Conservation (phyloP, 1,140 invertebrate genomes). For the Helicoverpa armigera region DNA sequence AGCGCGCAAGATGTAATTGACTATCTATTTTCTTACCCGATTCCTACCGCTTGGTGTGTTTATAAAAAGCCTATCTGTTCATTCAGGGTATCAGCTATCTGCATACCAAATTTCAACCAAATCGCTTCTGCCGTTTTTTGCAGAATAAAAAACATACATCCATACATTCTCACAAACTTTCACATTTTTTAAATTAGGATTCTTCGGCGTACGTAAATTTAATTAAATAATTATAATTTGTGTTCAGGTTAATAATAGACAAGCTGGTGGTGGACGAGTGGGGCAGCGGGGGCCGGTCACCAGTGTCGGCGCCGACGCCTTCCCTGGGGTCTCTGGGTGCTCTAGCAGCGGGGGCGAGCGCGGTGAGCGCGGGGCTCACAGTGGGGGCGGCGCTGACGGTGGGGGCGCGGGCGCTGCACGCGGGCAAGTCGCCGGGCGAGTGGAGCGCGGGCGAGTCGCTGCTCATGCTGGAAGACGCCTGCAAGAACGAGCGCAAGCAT, state of each 20-base stretch:
- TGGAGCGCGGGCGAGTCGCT: slow-evolving; percentile 83
- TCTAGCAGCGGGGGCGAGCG: not conserved
- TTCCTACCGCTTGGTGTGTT: too few relatives aligned
- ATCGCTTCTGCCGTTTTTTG: too few relatives aligned
- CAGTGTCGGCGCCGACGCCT: not conserved
- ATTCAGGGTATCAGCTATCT: too few relatives aligned
- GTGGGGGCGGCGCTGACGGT: slow-evolving; percentile 10
- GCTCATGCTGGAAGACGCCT: slow-evolving; percentile 83
- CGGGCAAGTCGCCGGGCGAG: slow-evolving; percentile 79
- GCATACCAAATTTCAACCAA: too few relatives aligned
- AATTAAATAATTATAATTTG: too few relatives aligned
- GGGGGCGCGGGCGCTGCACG: slow-evolving; percentile 67
- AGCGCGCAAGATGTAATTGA: too few relatives aligned
- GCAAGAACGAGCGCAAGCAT: slow-evolving; percentile 82
- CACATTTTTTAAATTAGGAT: too few relatives aligned
- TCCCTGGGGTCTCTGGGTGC: not conserved
- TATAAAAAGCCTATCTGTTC: too few relatives aligned
- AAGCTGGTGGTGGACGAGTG: slow-evolving; percentile 82
- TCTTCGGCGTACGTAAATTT: too few relatives aligned
- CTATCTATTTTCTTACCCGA: too few relatives aligned
- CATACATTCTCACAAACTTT: not conserved
- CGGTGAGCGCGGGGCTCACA: not conserved
- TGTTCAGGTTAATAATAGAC: slow-evolving; percentile 83
- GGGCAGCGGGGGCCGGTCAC: slow-evolving; percentile 61
- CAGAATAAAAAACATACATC: not conserved